Evolutionary conservation across 2,888 invertebrate species (phyloP).

Genomic region (Polymixis flavicincta): DNA sequence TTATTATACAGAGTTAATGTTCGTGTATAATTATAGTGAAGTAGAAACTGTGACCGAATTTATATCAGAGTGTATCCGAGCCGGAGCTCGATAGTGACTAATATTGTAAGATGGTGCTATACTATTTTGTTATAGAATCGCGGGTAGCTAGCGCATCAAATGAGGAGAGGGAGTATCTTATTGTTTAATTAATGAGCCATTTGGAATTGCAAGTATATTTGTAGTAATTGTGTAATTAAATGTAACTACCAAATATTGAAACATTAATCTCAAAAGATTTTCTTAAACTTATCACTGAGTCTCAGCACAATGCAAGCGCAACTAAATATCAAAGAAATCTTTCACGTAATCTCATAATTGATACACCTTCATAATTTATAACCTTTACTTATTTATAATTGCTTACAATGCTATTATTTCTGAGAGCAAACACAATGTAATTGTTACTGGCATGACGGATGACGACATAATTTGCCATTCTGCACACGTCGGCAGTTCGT

Average conservation of each 20-base stretch:
- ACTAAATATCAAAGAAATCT: slow-evolving; percentile 20
- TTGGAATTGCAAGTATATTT: slow-evolving; percentile 70
- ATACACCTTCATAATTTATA: slow-evolving; percentile 43
- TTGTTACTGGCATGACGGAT: slow-evolving; percentile 31
- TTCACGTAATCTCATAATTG: slow-evolving; percentile 30
- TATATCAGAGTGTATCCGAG: slow-evolving; percentile 77
- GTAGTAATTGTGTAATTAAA: slow-evolving; percentile 56
- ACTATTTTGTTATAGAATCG: slow-evolving; percentile 76
- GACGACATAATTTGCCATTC: slow-evolving; percentile 38
- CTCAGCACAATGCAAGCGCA: slow-evolving; percentile 36
- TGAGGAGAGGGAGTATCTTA: slow-evolving; percentile 48
- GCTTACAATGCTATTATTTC: slow-evolving; percentile 39
- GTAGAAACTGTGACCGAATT: slow-evolving; percentile 83
- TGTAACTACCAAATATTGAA: slow-evolving; percentile 39
- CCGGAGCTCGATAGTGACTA: slow-evolving; percentile 62
- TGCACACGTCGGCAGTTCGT: slow-evolving; percentile 12
- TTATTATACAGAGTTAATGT: slow-evolving; percentile 71
- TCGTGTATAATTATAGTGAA: slow-evolving; percentile 71
- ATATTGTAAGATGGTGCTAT: slow-evolving; percentile 82
- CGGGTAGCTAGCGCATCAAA: slow-evolving; percentile 63
- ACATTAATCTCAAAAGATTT: slow-evolving; percentile 12
- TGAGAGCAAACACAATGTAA: slow-evolving; percentile 34
- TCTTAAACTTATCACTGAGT: slow-evolving; percentile 8
- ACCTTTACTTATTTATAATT: slow-evolving; percentile 44
- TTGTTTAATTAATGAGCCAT: slow-evolving; percentile 66